Evolutionary conservation across 2,113 vertebrate species (phyloP).

Genomic region (Colossoma macropomum): DNA sequence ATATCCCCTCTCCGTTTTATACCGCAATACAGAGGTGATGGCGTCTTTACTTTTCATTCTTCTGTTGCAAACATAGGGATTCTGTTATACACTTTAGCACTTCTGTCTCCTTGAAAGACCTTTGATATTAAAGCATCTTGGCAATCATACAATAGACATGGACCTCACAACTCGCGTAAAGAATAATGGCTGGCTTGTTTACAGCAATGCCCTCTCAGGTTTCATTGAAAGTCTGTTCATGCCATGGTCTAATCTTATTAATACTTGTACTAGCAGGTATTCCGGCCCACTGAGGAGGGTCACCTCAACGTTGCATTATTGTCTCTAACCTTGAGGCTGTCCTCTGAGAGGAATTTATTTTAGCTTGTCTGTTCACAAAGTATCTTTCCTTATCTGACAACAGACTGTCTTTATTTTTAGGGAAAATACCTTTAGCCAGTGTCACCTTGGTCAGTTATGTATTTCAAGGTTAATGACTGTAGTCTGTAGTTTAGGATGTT

Average conservation of each 20-base stretch:
- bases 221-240: slow-evolving; percentile 49
- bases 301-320: slow-evolving; percentile 49
- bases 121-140: slow-evolving; percentile 26
- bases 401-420: slow-evolving; percentile 7
- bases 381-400: not conserved
- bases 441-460: slow-evolving; percentile 20
- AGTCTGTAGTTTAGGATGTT: not conserved
- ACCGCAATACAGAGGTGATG: slow-evolving; percentile 16
- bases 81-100: slow-evolving; percentile 11
- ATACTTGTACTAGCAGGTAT: slow-evolving; percentile 63
- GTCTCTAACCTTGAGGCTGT: slow-evolving; percentile 61
- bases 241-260: slow-evolving; percentile 61
- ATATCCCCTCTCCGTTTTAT: slow-evolving; percentile 8
- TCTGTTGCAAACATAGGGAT: slow-evolving; percentile 2
- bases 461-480: not conserved
- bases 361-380: slow-evolving; percentile 23
- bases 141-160: slow-evolving; percentile 34
- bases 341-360: slow-evolving; percentile 56
- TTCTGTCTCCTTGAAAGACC: slow-evolving; percentile 28
- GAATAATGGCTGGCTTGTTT: slow-evolving; percentile 39
- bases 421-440: not conserved
- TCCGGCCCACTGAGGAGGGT: slow-evolving; percentile 51
- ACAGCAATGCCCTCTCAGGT: slow-evolving; percentile 36
- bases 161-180: slow-evolving; percentile 15
- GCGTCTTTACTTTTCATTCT: not conserved